Conservation (phyloP, 2,888 invertebrate genomes). For the Eupithecia vulgata region DNA sequence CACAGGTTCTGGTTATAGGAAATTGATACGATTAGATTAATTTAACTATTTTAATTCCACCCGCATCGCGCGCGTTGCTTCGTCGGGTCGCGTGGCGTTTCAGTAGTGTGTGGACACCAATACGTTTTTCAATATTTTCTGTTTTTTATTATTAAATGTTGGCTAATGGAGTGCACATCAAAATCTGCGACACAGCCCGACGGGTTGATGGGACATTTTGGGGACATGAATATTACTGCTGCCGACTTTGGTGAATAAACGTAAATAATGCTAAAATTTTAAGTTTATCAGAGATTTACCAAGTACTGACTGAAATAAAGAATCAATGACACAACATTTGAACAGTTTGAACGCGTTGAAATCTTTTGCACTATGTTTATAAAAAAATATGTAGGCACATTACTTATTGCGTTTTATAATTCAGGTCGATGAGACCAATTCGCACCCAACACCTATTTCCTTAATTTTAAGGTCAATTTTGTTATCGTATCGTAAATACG, state of each 20-base stretch:
- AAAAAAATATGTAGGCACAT: not conserved
- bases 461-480: slow-evolving; percentile 1
- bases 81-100: too few species aligned
- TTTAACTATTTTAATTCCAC: too few species aligned
- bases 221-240: not conserved
- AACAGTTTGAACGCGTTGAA: slow-evolving; percentile 5
- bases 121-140: not conserved
- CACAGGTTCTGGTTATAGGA: too few species aligned
- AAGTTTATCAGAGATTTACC: not conserved
- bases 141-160: not conserved
- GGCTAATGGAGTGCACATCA: not conserved
- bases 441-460: slow-evolving; percentile 23
- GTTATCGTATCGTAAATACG: not conserved
- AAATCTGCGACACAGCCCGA: not conserved
- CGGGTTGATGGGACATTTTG: not conserved
- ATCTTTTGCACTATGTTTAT: not conserved
- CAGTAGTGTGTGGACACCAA: not conserved
- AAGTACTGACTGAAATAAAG: not conserved
- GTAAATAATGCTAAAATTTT: not conserved
- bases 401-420: slow-evolving; percentile 1
- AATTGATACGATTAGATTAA: too few species aligned
- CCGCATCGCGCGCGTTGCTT: too few species aligned
- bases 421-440: not conserved
- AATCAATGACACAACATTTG: not conserved
- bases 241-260: too few species aligned